Evolutionary conservation across 2,113 vertebrate genomes (phyloP), one percentile per base, ranked within the genome.

Genomic region (Pseudonaja textilis): DNA sequence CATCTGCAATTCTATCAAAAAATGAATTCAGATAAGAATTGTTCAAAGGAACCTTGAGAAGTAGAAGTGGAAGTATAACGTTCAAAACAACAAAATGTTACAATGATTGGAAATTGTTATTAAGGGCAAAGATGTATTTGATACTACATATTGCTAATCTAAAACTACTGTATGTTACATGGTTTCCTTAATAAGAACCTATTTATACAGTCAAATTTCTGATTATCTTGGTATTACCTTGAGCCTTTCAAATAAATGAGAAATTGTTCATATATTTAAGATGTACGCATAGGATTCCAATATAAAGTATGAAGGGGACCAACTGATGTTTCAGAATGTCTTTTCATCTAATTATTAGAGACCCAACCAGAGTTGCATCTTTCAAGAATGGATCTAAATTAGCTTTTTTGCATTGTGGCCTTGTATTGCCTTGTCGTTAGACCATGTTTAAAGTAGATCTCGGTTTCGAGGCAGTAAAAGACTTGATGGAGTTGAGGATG

Each of bases 1-100:
- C 86, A 91, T 74, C 91, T 93, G 54, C 92, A 88, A 59, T 87
- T 57, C 9, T 59, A 52, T n/a, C 29, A 34, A 22, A 22, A 42
- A 25, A 47, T 56, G 85, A 85, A 90, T 96, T 94, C 95, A 94
- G 92, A 93, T 96, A 96, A 96, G 86, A 59, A 88, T 92, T 92
- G 94, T 92, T 95, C 93, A 93, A 96, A 81, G 93, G 93, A 95
- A 92, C 93, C 93, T 85, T 96, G 93, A 92, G 54, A 94, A 94
- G 94, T 93, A 42, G 93, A 94, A 94, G 90, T 85, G 88, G 12
- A 55, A 88, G 29, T 92, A 93, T 91, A 95, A 94, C 92, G 93
- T 93, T 95, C 94, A 91, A 81, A 85, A 64, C 14, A 69, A n/a
- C 45, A 26, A 95, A 25, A 88, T 92, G 95, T 34, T 86, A 88